A percentile compares a stretch with the other conserved stretches of the same genome.
Conservation (phyloP, 2,888 invertebrate genomes). For the Hydrotaea cyrtoneurina region DNA sequence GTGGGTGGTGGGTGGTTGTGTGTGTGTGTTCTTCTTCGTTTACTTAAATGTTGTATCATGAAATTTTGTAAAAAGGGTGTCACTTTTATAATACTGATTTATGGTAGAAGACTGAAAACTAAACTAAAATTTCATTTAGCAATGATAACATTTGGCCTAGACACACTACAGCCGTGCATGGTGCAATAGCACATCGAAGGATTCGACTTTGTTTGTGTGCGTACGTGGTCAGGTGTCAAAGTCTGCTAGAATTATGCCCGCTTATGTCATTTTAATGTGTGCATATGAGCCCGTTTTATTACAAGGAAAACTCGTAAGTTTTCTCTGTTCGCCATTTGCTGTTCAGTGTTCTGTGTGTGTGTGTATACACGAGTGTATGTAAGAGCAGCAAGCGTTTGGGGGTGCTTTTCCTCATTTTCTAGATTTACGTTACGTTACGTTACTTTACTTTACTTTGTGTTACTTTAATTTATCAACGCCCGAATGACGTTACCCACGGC, state of each 20-base stretch:
- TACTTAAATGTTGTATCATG: slow-evolving; percentile 12
- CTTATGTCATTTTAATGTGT: slow-evolving; percentile 59
- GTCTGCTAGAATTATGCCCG: slow-evolving; percentile 33
- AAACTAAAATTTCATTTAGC: slow-evolving; percentile 61
- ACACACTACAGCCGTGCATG: slow-evolving; percentile 24
- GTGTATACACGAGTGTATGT: background rate
- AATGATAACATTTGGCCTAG: slow-evolving; percentile 61
- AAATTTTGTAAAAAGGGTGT: slow-evolving; percentile 51
- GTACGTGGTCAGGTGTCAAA: background rate
- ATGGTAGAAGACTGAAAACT: slow-evolving; percentile 53
- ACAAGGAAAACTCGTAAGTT: slow-evolving; percentile 58
- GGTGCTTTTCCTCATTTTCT: slow-evolving; percentile 58
- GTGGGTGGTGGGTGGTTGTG: background rate
- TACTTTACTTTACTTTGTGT: slow-evolving; percentile 8
- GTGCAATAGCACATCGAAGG: slow-evolving; percentile 5
- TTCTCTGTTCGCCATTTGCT: background rate
- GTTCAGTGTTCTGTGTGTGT: no score
- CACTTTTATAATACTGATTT: slow-evolving; percentile 65
- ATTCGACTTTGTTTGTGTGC: background rate
- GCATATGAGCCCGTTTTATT: slow-evolving; percentile 65
- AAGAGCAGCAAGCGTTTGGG: slow-evolving; percentile 56
- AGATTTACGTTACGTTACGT: slow-evolving; percentile 44
- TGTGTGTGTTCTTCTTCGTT: background rate
- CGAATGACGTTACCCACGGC: slow-evolving; percentile 44
- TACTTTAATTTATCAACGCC: slow-evolving; percentile 58